Evolutionary conservation across 2,888 invertebrate genomes (phyloP).

Genomic region (Furcula furcula): DNA sequence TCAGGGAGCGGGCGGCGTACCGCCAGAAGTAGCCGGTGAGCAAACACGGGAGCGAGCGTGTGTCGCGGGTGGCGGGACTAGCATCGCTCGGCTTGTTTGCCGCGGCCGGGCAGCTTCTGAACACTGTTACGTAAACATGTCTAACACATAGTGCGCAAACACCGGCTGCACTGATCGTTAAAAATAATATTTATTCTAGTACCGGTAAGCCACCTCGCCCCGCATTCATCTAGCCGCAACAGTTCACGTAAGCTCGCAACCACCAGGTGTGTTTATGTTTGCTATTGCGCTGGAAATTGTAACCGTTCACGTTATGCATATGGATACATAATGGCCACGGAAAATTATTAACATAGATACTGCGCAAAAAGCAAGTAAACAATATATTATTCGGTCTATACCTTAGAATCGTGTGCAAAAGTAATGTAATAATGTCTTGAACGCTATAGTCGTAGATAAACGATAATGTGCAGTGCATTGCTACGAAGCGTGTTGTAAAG

Average conservation of each 20-base stretch:
- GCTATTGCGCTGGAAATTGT: constrained; percentile 24
- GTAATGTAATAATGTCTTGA: constrained; percentile 16
- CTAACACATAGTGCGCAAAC: constrained; percentile 63
- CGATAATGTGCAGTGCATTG: constrained; percentile 20
- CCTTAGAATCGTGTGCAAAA: constrained; percentile 30
- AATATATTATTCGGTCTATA: constrained; percentile 44
- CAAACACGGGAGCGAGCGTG: constrained; percentile 54
- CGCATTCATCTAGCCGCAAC: constrained; percentile 12
- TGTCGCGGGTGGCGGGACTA: too few species aligned
- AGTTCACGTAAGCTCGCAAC: constrained; percentile 17
- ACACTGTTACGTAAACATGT: constrained; percentile 74
- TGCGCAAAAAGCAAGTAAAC: constrained; percentile 57
- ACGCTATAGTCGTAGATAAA: constrained; percentile 22
- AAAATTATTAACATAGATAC: constrained; percentile 47
- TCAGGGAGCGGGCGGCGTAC: constrained; percentile 36
- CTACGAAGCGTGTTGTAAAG: constrained; percentile 15
- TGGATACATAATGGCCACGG: constrained; percentile 41
- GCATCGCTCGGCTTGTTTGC: constrained; percentile 48
- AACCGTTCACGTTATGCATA: constrained; percentile 32
- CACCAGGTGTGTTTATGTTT: constrained; percentile 23
- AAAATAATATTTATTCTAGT: constrained; percentile 76
- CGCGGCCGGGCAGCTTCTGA: constrained; percentile 41
- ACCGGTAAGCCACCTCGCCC: constrained; percentile 38
- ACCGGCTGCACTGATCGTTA: constrained; percentile 72
- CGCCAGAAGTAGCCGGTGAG: constrained; percentile 41